phyloP scores from a whole-genome alignment of 2,797 vertebrate species.

The Coregonus suidteri region DNA sequence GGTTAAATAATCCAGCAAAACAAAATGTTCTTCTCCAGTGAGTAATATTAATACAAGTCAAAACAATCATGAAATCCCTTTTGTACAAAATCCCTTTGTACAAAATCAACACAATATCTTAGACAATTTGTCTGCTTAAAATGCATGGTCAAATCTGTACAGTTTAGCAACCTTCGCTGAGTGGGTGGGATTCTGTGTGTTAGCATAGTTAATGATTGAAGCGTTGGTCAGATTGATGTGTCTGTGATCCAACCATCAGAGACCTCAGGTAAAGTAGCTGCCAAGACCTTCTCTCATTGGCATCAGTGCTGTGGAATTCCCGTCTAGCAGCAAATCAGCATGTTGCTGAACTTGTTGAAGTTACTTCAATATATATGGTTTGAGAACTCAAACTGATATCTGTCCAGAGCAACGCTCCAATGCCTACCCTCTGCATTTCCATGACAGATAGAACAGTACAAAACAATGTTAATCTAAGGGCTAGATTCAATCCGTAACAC shows the following conservation, averaged over 20 bases:
- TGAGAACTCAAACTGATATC: slow-evolving; percentile 62
- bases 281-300: slow-evolving; percentile 73
- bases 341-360: slow-evolving; percentile 70
- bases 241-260: slow-evolving; percentile 43
- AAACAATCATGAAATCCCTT: slow-evolving; percentile 79
- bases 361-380: slow-evolving; percentile 73
- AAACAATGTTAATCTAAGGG: slow-evolving; percentile 33
- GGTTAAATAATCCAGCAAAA: slow-evolving; percentile 80
- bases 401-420: slow-evolving; percentile 54
- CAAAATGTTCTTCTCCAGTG: slow-evolving; percentile 73
- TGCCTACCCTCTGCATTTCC: slow-evolving; percentile 54
- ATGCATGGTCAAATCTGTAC: slow-evolving; percentile 68
- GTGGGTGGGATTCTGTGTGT: slow-evolving; percentile 64
- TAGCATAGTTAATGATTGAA: slow-evolving; percentile 47
- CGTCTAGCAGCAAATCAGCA: slow-evolving; percentile 82
- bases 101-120: slow-evolving; percentile 78
- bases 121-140: slow-evolving; percentile 51
- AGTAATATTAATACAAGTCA: slow-evolving; percentile 73
- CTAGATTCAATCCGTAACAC: background rate
- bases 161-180: slow-evolving; percentile 68
- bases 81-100: slow-evolving; percentile 86
- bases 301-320: slow-evolving; percentile 72
- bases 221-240: slow-evolving; percentile 47
- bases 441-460: slow-evolving; percentile 56
- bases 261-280: slow-evolving; percentile 72